These are phyloP conservation scores for Prietella phreatophila DNA, from an alignment of 2,113 vertebrate genomes.

Conservation along the genomic window DNA sequence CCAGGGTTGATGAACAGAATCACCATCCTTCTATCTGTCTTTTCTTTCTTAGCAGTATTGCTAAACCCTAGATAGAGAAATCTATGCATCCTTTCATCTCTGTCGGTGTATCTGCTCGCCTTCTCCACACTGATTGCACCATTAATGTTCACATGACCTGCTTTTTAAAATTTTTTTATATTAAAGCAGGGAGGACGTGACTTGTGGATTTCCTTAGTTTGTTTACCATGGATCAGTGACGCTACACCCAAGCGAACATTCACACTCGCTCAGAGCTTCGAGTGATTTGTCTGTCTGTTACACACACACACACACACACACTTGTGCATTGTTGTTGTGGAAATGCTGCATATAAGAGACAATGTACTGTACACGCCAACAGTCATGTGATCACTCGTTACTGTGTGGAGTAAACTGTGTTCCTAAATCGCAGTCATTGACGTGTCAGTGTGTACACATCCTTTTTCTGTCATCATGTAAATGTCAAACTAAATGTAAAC, in stretches of 20 bases:
- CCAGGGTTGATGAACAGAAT: neutral
- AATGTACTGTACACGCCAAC: neutral
- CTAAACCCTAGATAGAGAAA: neutral
- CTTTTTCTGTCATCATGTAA: constrained; percentile 6
- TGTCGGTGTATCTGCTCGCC: neutral
- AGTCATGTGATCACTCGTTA: constrained; percentile 13
- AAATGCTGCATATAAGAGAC: constrained; percentile 10
- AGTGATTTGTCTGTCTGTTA: constrained; percentile 35
- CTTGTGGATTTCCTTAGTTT: constrained; percentile 70
- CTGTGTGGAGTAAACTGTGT: constrained; percentile 8
- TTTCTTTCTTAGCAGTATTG: neutral
- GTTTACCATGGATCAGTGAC: constrained; percentile 68
- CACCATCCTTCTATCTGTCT: neutral
- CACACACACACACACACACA: neutral
- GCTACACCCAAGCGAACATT: constrained; percentile 62
- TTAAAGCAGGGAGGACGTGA: constrained; percentile 68
- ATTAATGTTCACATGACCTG: constrained; percentile 21
- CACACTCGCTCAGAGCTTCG: constrained; percentile 51
- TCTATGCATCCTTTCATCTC: neutral
- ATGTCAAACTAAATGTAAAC: neutral
- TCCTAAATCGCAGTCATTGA: neutral
- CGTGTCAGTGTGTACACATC: neutral
- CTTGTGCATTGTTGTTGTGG: constrained; percentile 24
- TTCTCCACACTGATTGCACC: neutral
- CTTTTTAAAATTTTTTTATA: constrained; percentile 64